Percentiles rank a stretch among this genome's conserved stretches.
Evolutionary conservation across 2,888 invertebrate genomes (phyloP).

Genomic region (Dicycla oo): DNA sequence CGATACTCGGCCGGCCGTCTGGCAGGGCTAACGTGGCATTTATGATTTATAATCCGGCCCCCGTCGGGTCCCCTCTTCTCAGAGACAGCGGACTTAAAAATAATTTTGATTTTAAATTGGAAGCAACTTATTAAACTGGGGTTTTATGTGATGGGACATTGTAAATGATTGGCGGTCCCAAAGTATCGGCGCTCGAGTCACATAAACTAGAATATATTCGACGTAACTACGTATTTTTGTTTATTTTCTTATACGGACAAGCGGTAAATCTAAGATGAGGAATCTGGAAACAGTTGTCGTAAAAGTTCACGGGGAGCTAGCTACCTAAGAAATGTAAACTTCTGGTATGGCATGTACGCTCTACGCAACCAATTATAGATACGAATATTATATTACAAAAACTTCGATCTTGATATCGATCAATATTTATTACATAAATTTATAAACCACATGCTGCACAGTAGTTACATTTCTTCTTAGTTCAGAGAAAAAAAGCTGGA

Average conservation of each 20-base stretch:
- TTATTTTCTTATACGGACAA: slow-evolving; percentile 22
- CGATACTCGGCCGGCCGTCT: slow-evolving; percentile 80
- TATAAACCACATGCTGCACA: slow-evolving; percentile 58
- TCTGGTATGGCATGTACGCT: slow-evolving; percentile 15
- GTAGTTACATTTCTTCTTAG: slow-evolving; percentile 29
- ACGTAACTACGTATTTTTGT: slow-evolving; percentile 20
- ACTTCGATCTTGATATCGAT: slow-evolving; percentile 39
- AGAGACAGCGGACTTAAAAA: slow-evolving; percentile 85
- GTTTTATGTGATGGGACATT: slow-evolving; percentile 81
- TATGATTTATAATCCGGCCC: slow-evolving; percentile 89
- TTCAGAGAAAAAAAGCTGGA: slow-evolving; percentile 35
- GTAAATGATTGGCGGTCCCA: slow-evolving; percentile 72
- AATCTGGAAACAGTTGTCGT: slow-evolving; percentile 12
- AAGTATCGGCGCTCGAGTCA: slow-evolving; percentile 34
- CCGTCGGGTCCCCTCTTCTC: slow-evolving; percentile 83
- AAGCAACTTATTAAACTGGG: slow-evolving; percentile 84
- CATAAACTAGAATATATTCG: slow-evolving; percentile 37
- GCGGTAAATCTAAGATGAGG: slow-evolving; percentile 16
- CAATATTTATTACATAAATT: slow-evolving; percentile 59
- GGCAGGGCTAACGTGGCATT: slow-evolving; percentile 85
- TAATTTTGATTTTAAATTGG: slow-evolving; percentile 88
- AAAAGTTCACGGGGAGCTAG: slow-evolving; percentile 25
- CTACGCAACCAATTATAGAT: slow-evolving; percentile 48
- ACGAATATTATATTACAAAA: slow-evolving; percentile 50
- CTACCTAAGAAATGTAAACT: slow-evolving; percentile 20